Base-by-base conservation (phyloP, 2,113 vertebrate species). In the Aptenodytes patagonicus region DNA sequence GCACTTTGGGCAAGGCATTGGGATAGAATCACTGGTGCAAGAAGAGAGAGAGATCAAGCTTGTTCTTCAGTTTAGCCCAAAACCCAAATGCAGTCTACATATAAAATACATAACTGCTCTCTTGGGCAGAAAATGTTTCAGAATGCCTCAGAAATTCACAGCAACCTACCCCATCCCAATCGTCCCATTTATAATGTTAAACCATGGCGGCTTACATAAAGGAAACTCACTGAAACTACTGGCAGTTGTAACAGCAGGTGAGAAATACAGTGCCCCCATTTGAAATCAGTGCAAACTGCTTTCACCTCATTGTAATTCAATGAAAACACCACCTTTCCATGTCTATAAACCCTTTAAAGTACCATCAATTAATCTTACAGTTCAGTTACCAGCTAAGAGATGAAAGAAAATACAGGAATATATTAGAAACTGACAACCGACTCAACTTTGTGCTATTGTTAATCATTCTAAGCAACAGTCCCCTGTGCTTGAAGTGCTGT, bases 341-440 rank as follows among this genome's bases (percentile, higher is more conserved):
- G 42, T 73, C 57, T 80, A 58, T 32, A 70, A 89, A 80, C 19
- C 20, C 44, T 94, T 85, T 71, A 40, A 83, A 80, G 84, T 95
- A 91, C 93, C 93, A 95, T 94, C 93, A 96, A 86, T 68, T 90
- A 96, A 95, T 70, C 94, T 92, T 92, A 44, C 64, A 40, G 47
- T 85, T 83, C 83, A 89, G 76, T 55, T 96, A 91, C 47, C 32
- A 85, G 64, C 69, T 85, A 85, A 66, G 51, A 95, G 65, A 90
- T 38, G 13, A 90, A 89, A 94, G 69, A 82, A 97, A 88, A 87
- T 14, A 71, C 15, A 91, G 31, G 36, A 89, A 20, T 38, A 10
- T 65, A 86, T 94, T 84, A 95, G 69, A 95, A 90, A 78, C 62
- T 42, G 79, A 71, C 58, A 84, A 75, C 21, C 80, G 85, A 60